These are phyloP conservation scores for Spea multiplicata DNA, from an alignment of 2,113 vertebrate genomes.

Conservation along the genomic window DNA sequence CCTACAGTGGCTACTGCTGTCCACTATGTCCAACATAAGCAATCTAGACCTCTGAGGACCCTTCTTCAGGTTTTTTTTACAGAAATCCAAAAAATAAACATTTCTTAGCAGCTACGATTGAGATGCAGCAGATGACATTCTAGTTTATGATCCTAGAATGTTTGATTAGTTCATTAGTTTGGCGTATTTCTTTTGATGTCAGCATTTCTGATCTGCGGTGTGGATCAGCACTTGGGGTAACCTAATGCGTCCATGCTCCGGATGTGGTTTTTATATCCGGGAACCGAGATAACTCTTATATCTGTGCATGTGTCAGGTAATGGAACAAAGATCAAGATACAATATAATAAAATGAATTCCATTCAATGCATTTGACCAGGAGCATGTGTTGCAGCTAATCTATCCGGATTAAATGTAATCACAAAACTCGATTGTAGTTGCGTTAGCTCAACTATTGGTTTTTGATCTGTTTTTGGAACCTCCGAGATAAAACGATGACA, in stretches of 20 bases:
- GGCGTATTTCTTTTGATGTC: neutral
- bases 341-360: constrained; percentile 35
- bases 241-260: neutral
- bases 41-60: too few species aligned
- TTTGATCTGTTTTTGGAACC: constrained; percentile 44
- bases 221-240: neutral
- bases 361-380: constrained; percentile 26
- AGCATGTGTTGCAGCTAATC: constrained; percentile 43
- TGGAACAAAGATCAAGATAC: constrained; percentile 9
- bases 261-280: neutral
- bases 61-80: too few species aligned
- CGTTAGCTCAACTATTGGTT: constrained; percentile 28
- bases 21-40: too few species aligned
- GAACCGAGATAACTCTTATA: neutral
- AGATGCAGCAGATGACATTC: too few species aligned
- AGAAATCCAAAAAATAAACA: too few species aligned
- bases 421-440: constrained; percentile 29
- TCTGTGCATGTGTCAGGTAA: neutral
- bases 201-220: constrained; percentile 3
- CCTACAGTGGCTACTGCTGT: too few species aligned
- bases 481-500: constrained; percentile 38
- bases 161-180: too few species aligned
- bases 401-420: constrained; percentile 38
- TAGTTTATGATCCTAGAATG: too few species aligned
- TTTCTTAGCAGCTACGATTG: too few species aligned